Evolutionary conservation across 2,797 vertebrate species (phyloP).

Genomic region (Gadopsis marmoratus): DNA sequence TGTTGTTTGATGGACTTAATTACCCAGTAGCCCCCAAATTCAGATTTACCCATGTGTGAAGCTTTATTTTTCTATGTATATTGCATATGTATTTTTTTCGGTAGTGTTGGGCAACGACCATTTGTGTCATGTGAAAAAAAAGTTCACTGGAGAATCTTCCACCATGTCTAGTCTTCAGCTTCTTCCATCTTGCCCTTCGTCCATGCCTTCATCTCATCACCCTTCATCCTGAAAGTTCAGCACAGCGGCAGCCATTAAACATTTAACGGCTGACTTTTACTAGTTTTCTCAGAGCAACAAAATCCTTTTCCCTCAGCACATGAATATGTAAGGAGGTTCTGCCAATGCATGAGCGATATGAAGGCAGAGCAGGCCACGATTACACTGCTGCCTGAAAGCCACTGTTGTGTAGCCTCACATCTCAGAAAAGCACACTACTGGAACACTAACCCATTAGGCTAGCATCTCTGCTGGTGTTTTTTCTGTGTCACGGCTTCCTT

Average conservation of each 20-base stretch:
- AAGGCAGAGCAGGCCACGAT: conserved; percentile 52
- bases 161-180: conserved; percentile 1
- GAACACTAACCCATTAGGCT: conserved; percentile 77
- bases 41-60: not conserved
- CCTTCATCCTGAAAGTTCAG: conserved; percentile 58
- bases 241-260: conserved; percentile 69
- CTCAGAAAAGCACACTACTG: conserved; percentile 69
- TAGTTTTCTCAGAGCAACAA: conserved; percentile 69
- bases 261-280: conserved; percentile 77
- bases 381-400: conserved; percentile 57
- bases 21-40: not conserved
- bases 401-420: conserved; percentile 71
- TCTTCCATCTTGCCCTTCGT: conserved; percentile 12
- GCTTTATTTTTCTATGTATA: not conserved
- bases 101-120: not conserved
- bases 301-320: conserved; percentile 69
- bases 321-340: conserved; percentile 72
- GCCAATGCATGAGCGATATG: conserved; percentile 42
- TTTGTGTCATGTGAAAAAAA: conserved; percentile 6
- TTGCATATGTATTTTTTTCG: not conserved
- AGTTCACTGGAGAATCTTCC: conserved; percentile 8
- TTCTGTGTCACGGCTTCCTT: conserved; percentile 67
- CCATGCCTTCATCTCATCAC: conserved; percentile 37
- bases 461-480: conserved; percentile 49
- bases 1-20: conserved; percentile 31